Evolutionary conservation across 2,797 vertebrate species (phyloP), one percentile per base, ranked within the genome.

Genomic region (Parauchenoglanis punctatus): DNA sequence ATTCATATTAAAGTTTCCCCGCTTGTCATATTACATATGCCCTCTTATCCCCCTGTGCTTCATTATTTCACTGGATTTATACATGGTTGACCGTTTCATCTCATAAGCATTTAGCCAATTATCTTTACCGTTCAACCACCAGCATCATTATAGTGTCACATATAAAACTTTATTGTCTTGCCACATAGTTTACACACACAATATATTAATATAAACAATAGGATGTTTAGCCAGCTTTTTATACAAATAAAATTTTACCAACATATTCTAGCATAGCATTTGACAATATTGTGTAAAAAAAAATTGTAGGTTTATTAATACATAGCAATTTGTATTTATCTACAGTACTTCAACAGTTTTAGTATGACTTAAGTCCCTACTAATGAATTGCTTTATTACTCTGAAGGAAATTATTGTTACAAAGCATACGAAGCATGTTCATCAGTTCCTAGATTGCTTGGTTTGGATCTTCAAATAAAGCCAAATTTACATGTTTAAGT

Each of bases 11-110:
- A 87, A 72, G 82, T 46, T 87, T 80, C n/a, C 54, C 82, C 8
- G 58, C 80, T 81, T 87, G 86, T 83, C 80, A 87, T 80, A 61
- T 87, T 87, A 87, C 86, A 87, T 56, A 40, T 81, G 58, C 68
- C 44, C 68, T 65, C 56, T 87, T 59, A 83, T 87, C 80, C 67
- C 77, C 44, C 68, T 7, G 68, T 76, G 44, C 67, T 85, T 82
- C 87, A 85, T 85, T 81, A 86, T 59, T 65, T 52, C 49, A 31
- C 46, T n/a, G 68, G 52, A 40, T 80, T 73, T 86, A 81, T 86
- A 58, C 44, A 88, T 52, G 40, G 58, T 31, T 77, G 80, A 88
- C 52, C 54, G 11, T 68, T 83, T 56, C 31, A 56, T 81, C 58
- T 72, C 76, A 68, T 72, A 68, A 82, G 77, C 44, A 65, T 61